A percentile compares a stretch with the other conserved stretches of the same genome.
Conservation (phyloP, 2,888 invertebrate genomes). For the Deroplatys truncata region DNA sequence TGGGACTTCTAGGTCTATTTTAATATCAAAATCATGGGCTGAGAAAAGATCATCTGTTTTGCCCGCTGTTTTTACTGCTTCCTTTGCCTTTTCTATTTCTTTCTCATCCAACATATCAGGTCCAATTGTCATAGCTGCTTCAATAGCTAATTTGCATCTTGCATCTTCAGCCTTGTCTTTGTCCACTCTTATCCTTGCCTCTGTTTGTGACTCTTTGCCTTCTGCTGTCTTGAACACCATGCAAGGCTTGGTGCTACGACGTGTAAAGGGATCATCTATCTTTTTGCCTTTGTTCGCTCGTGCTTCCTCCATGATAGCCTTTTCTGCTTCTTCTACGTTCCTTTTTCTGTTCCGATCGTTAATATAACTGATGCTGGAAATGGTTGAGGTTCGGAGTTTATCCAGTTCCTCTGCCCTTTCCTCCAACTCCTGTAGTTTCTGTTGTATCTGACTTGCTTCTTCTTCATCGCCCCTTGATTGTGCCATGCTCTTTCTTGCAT, state of each 20-base stretch:
- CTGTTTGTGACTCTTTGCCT: conserved; percentile 37
- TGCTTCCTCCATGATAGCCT: conserved; percentile 74
- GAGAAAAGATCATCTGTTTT: conserved; percentile 50
- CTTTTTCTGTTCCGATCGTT: conserved; percentile 91
- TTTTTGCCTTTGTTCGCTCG: conserved; percentile 70
- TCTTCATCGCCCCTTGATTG: conserved; percentile 69
- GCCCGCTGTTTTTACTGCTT: conserved; percentile 20
- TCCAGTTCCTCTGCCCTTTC: conserved; percentile 87
- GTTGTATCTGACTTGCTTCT: conserved; percentile 64
- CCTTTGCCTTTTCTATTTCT: conserved; percentile 36
- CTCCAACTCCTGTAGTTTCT: conserved; percentile 84
- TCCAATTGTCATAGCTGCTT: conserved; percentile 31
- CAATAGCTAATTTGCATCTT: conserved; percentile 19
- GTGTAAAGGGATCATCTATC: conserved; percentile 84
- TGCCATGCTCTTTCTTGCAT: conserved; percentile 75
- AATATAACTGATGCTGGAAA: conserved; percentile 93
- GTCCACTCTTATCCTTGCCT: background rate
- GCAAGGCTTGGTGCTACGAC: conserved; percentile 82
- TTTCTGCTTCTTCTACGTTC: conserved; percentile 91
- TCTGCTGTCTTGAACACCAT: conserved; percentile 67
- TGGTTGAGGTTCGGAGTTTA: conserved; percentile 82
- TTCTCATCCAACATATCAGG: conserved; percentile 28
- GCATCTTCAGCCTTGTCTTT: conserved; percentile 20
- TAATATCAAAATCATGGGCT: conserved; percentile 91
- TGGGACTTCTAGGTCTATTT: conserved; percentile 85